These are phyloP conservation scores for Oryzias curvinotus DNA, from an alignment of 2,113 vertebrate genomes.

Conservation along the genomic window DNA sequence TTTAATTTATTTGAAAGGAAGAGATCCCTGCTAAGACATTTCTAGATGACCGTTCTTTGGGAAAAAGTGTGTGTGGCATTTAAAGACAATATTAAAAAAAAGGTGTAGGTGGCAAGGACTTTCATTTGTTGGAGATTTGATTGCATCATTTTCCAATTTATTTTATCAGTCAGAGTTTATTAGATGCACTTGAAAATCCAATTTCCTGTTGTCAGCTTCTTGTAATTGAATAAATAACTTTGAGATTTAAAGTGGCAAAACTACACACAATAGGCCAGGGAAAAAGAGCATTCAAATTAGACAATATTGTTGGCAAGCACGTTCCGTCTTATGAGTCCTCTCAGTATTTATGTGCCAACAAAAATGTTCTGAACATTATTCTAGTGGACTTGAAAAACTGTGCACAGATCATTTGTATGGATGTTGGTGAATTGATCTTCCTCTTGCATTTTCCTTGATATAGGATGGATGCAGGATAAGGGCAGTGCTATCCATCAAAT, in stretches of 20 bases:
- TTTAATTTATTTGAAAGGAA: too few relatives aligned
- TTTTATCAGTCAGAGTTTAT: slow-evolving; percentile 25
- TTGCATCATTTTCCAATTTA: slow-evolving; percentile 24
- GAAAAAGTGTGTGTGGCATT: not conserved
- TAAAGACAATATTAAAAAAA: slow-evolving; percentile 16
- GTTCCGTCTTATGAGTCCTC: slow-evolving; percentile 18
- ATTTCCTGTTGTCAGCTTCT: not conserved
- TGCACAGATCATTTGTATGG: slow-evolving; percentile 53
- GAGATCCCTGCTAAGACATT: too few relatives aligned
- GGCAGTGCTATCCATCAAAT: slow-evolving; percentile 60
- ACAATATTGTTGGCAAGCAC: slow-evolving; percentile 23
- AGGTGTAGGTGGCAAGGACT: slow-evolving; percentile 5
- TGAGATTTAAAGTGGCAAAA: slow-evolving; percentile 11
- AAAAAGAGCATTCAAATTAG: slow-evolving; percentile 8
- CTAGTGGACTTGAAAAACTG: slow-evolving; percentile 41
- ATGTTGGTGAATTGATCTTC: slow-evolving; percentile 46
- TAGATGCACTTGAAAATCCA: slow-evolving; percentile 9
- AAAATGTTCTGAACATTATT: slow-evolving; percentile 9
- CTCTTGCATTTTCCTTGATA: slow-evolving; percentile 32
- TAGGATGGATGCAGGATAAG: slow-evolving; percentile 62
- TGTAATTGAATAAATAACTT: slow-evolving; percentile 25
- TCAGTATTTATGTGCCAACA: slow-evolving; percentile 18
- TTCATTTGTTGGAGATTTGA: slow-evolving; percentile 8
- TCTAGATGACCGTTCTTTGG: too few relatives aligned
- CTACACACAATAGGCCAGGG: not conserved